These are phyloP conservation scores for Pelvicachromis taeniatus DNA, from an alignment of 2,113 vertebrate genomes.

Conservation along the genomic window DNA sequence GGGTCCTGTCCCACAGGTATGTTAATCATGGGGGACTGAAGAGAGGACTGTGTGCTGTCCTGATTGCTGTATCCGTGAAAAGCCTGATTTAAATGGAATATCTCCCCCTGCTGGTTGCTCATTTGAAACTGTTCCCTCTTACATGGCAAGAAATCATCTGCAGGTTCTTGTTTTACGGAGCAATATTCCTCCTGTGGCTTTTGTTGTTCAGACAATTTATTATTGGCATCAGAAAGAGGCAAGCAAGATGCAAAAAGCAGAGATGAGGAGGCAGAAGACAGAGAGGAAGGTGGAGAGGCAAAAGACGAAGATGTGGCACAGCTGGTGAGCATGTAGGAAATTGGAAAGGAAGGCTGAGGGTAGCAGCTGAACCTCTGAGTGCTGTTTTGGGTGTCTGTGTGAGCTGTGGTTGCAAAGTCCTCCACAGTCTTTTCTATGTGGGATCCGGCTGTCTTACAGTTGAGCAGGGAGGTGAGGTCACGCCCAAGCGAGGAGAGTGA, in stretches of 20 bases:
- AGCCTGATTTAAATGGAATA: constrained; percentile 42
- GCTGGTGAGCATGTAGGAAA: constrained; percentile 27
- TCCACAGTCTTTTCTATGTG: constrained; percentile 74
- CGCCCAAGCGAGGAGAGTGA: constrained; percentile 76
- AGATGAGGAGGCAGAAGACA: constrained; percentile 63
- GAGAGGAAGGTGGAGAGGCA: constrained; percentile 62
- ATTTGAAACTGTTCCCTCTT: constrained; percentile 75
- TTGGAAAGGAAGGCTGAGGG: constrained; percentile 34
- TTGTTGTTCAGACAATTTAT: constrained; percentile 54
- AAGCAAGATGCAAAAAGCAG: constrained; percentile 43
- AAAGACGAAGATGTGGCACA: constrained; percentile 46
- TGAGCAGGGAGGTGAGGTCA: constrained; percentile 79
- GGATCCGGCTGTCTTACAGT: constrained; percentile 78
- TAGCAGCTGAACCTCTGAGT: constrained; percentile 66
- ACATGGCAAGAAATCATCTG: constrained; percentile 77
- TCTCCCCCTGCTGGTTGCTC: constrained; percentile 64
- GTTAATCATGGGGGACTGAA: constrained; percentile 47
- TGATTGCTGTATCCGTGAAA: not conserved
- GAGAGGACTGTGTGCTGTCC: constrained; percentile 1
- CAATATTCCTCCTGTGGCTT: constrained; percentile 56
- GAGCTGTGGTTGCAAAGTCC: constrained; percentile 66
- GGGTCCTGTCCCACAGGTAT: constrained; percentile 51
- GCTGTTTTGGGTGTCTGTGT: constrained; percentile 65
- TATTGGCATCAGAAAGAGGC: constrained; percentile 5
- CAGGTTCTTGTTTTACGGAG: constrained; percentile 84